Base-by-base conservation (phyloP, 2,888 invertebrate species). In the Agapetus fuscipes region DNA sequence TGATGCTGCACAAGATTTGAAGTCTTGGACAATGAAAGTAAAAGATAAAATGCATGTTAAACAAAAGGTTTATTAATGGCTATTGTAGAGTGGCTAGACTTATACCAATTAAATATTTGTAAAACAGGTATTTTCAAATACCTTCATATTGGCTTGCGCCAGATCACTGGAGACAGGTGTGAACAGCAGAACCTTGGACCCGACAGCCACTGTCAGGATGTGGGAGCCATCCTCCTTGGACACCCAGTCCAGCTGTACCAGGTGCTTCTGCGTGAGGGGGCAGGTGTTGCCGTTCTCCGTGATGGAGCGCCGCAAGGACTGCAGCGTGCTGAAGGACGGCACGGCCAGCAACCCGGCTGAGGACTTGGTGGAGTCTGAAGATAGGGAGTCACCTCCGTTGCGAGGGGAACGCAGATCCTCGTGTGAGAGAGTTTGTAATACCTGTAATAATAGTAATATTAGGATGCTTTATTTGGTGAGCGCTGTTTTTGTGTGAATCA, bases 191-290 rank as follows among this genome's bases (percentile, higher is more conserved):
- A 96, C 86, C 61, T 90, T 87, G 42, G 89, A 90, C 0, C 91
- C 95, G 25, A 96, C 91, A 0, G 90, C 94, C 0, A 98, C 94
- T 0, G 98, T 97, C 26, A 98, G 64, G 52, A 98, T 90, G 59
- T 98, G 97, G 0, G 94, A 91, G 1, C 98, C 98, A 58, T 99
- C 97, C 61, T 99, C 98, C 51, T 96, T 94, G 0, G 96, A 95
- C 9, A 97, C 96, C 98, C 98, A 98, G 64, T 98, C 98, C 26
- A 97, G 66, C 56, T 95, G 95, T 1, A 96, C 94, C 16, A 94
- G 68, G 61, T 91, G 90, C 60, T 91, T 91, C 57, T 91, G 91
- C 0, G 89, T 89, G 25, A 91, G 60, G 0, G 89, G 88, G 53
- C 89, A 90, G 0, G 89, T 89, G 58, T 90, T 91, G 3, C 90